A percentile compares a stretch with the other conserved stretches of the same genome.
Evolutionary conservation across 2,888 invertebrate species (phyloP).

Genomic region (Thecocarcelia acutangulata): DNA sequence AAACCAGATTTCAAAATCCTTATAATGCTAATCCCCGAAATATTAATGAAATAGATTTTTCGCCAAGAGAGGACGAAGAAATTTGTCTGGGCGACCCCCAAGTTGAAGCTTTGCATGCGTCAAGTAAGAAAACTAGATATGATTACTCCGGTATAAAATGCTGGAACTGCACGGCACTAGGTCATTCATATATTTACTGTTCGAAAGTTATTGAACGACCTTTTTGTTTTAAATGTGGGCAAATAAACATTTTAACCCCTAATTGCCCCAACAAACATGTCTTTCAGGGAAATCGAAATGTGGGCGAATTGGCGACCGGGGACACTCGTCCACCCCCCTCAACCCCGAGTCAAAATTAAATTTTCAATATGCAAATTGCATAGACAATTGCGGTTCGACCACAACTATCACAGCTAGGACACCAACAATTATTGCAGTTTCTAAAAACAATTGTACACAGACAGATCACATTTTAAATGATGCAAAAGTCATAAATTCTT

Average conservation of each 20-base stretch:
- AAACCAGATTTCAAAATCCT: conserved; percentile 19
- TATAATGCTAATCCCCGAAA: not conserved
- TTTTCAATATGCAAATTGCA: not conserved
- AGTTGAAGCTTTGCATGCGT: conserved; percentile 17
- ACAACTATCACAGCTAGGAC: no score
- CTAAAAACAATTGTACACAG: no score
- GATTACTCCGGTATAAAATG: conserved; percentile 39
- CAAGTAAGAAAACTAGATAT: not conserved
- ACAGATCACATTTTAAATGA: no score
- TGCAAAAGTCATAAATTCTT: no score
- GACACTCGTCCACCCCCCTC: conserved; percentile 25
- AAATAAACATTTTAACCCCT: conserved; percentile 4
- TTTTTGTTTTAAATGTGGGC: conserved; percentile 4
- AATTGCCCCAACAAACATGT: conserved; percentile 25
- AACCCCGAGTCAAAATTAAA: conserved; percentile 34
- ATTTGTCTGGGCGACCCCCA: conserved; percentile 13
- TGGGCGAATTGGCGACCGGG: conserved; percentile 23
- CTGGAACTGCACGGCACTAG: conserved; percentile 20
- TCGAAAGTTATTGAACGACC: not conserved
- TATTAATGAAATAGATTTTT: conserved; percentile 12
- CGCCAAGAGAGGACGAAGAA: not conserved
- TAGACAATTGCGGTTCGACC: no score
- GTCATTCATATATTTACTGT: conserved; percentile 42
- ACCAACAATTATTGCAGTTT: no score
- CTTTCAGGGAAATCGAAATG: conserved; percentile 33